A percentile compares a stretch with the other conserved stretches of the same genome.
These are phyloP conservation scores for Patella vulgata DNA, from an alignment of 1,140 invertebrate species.

Conservation along the genomic window DNA sequence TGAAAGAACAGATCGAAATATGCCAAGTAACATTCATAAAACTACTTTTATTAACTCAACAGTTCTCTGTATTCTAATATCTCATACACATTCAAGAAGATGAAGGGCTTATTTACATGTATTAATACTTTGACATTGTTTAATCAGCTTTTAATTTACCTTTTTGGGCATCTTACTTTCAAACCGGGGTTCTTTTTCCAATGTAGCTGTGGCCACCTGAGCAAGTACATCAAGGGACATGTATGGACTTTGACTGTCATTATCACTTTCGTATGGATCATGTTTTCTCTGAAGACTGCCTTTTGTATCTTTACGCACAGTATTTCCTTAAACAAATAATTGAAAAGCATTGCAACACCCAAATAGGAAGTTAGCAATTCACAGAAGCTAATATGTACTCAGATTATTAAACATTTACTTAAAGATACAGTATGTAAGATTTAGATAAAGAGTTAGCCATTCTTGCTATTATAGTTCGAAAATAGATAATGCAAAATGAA, in stretches of 20 bases:
- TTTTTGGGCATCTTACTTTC: slow-evolving; percentile 14
- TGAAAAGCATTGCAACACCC: neutral
- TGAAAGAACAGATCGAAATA: too few relatives aligned
- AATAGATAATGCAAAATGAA: too few relatives aligned
- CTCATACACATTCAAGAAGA: too few relatives aligned
- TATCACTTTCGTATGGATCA: slow-evolving; percentile 15
- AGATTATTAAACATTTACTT: neutral
- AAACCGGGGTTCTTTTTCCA: slow-evolving; percentile 49
- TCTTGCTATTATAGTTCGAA: too few relatives aligned
- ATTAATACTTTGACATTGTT: too few relatives aligned
- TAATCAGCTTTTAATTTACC: slow-evolving; percentile 9
- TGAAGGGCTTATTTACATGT: too few relatives aligned
- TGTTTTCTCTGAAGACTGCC: slow-evolving; percentile 3
- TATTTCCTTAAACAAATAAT: slow-evolving; percentile 2
- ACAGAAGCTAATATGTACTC: neutral
- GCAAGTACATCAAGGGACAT: slow-evolving; percentile 60
- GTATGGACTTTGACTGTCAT: slow-evolving; percentile 20
- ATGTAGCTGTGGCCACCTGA: slow-evolving; percentile 53
- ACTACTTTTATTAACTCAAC: too few relatives aligned
- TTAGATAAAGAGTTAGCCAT: too few relatives aligned
- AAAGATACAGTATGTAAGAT: too few relatives aligned
- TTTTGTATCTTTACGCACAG: slow-evolving; percentile 9
- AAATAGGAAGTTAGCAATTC: neutral
- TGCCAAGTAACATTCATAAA: too few relatives aligned
- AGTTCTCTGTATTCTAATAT: too few relatives aligned